These are phyloP conservation scores for Parnassius mnemosyne DNA, from an alignment of 2,888 invertebrate genomes.

Conservation along the genomic window DNA sequence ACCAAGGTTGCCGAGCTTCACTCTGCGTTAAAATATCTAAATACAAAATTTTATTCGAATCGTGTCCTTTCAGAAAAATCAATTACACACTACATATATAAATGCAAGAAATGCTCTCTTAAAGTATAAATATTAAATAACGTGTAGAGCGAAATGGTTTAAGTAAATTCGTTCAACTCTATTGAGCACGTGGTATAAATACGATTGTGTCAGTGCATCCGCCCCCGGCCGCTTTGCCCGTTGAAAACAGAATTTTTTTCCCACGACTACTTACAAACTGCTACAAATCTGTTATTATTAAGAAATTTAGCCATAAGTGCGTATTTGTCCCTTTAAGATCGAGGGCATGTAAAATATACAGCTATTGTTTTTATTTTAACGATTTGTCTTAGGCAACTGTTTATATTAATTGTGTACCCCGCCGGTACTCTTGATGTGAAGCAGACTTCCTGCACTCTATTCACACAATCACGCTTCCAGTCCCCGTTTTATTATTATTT, in stretches of 20 bases:
- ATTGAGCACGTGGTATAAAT: constrained; percentile 48
- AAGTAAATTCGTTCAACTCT: constrained; percentile 26
- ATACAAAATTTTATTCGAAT: no score
- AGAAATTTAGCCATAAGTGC: constrained; percentile 7
- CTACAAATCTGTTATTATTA: constrained; percentile 55
- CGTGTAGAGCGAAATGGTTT: not conserved
- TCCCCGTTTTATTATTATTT: constrained; percentile 74
- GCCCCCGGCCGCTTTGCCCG: constrained; percentile 59
- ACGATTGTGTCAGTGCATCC: constrained; percentile 51
- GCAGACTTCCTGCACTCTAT: constrained; percentile 70
- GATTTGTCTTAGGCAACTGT: constrained; percentile 8
- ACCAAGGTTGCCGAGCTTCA: no score
- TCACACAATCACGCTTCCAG: constrained; percentile 67
- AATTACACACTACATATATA: no score
- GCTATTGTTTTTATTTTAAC: constrained; percentile 6
- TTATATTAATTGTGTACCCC: constrained; percentile 8
- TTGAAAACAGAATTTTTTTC: constrained; percentile 67
- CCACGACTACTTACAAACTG: constrained; percentile 65
- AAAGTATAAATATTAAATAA: no score
- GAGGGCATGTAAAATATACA: constrained; percentile 13
- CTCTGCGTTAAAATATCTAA: no score
- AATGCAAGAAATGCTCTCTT: no score
- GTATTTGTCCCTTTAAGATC: constrained; percentile 2
- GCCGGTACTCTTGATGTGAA: constrained; percentile 54
- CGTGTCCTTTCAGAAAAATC: no score